Evolutionary conservation across 1,140 invertebrate genomes (phyloP).

Genomic region (Ceratitis capitata): DNA sequence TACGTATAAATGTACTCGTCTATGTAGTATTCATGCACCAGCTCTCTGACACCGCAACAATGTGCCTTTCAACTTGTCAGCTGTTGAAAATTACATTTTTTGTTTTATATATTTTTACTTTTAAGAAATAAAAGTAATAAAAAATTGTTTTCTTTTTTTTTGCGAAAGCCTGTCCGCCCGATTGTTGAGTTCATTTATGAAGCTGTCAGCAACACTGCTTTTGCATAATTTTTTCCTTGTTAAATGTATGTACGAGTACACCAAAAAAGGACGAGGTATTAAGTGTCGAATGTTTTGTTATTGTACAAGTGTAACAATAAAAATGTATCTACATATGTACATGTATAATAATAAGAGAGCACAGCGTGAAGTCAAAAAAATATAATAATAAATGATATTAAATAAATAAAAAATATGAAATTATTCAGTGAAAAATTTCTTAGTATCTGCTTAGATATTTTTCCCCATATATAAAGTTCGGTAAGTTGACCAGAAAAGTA

Average conservation of each 20-base stretch:
- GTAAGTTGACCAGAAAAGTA: too few species aligned
- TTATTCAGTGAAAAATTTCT: too few species aligned
- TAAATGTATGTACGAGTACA: background rate
- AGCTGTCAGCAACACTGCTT: constrained; percentile 1
- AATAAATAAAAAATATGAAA: too few species aligned
- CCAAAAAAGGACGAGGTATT: too few species aligned
- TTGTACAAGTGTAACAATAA: background rate
- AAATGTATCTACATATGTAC: background rate
- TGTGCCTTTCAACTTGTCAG: background rate
- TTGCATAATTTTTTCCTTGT: background rate
- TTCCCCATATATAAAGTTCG: too few species aligned
- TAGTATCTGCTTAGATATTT: too few species aligned
- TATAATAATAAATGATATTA: too few species aligned
- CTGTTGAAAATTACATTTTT: background rate
- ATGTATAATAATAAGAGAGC: too few species aligned
- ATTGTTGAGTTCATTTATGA: constrained; percentile 15
- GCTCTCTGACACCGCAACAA: background rate
- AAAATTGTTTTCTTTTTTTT: background rate
- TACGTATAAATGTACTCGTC: too few species aligned
- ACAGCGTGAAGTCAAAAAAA: too few species aligned
- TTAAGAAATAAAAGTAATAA: background rate
- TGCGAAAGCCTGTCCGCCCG: background rate
- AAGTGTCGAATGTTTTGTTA: background rate
- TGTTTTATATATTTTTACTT: background rate
- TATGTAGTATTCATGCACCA: background rate